Conservation (phyloP, 2,113 vertebrate species). For the Hydrolagus affinis region DNA sequence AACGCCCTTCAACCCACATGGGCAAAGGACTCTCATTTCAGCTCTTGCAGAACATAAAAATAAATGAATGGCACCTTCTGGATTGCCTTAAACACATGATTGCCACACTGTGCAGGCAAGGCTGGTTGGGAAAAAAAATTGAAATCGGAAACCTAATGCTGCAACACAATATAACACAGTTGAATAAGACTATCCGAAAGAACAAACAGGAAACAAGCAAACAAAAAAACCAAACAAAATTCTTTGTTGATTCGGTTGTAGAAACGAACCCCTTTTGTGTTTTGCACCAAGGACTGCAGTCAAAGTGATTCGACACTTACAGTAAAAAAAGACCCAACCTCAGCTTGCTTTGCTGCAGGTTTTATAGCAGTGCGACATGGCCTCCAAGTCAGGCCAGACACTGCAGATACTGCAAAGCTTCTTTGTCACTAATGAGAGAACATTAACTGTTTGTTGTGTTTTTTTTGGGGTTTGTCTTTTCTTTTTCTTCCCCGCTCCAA, state of each 20-base stretch:
- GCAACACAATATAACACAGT: not conserved
- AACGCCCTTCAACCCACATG: not conserved
- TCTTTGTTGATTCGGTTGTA: not conserved
- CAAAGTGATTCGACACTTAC: slow-evolving; percentile 17
- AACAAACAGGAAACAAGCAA: not conserved
- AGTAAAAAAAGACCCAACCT: not conserved
- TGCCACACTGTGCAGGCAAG: not conserved
- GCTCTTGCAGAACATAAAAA: not conserved
- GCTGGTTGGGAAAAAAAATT: not conserved
- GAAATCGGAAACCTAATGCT: not conserved
- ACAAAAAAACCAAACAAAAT: not conserved
- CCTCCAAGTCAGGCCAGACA: slow-evolving; percentile 4
- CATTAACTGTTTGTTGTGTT: not conserved
- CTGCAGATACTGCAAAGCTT: slow-evolving; percentile 25
- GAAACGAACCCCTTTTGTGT: not conserved
- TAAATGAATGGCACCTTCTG: not conserved
- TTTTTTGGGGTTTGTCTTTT: not conserved
- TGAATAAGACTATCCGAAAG: not conserved
- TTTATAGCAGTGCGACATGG: slow-evolving; percentile 20
- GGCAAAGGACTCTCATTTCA: not conserved
- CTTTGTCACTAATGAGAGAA: slow-evolving; percentile 8
- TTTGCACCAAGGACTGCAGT: slow-evolving; percentile 27
- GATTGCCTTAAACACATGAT: not conserved
- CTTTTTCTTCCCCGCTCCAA: not conserved
- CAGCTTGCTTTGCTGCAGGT: slow-evolving; percentile 15